A percentile compares a stretch with the other conserved stretches of the same genome.
Conservation (phyloP, 2,888 invertebrate species). For the Lithophane leautieri region DNA sequence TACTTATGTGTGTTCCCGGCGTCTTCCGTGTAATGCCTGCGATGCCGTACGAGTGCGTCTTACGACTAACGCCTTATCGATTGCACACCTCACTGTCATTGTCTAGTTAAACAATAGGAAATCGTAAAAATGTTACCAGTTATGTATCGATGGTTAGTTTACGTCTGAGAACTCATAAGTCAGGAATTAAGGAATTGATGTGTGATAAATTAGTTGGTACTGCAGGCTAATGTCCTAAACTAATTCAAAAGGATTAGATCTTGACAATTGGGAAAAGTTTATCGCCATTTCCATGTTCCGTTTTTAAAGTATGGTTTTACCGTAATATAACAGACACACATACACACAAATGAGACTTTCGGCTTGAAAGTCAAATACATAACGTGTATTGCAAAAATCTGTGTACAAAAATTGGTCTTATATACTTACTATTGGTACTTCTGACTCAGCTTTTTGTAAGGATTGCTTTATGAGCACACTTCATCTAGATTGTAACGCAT, state of each 20-base stretch:
- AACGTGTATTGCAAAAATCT: neutral
- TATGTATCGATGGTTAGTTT: constrained; percentile 2
- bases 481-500: neutral
- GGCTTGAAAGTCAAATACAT: neutral
- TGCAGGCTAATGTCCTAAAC: neutral
- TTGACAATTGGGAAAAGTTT: neutral
- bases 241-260: neutral
- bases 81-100: constrained; percentile 64
- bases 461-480: neutral
- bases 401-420: neutral
- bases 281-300: neutral
- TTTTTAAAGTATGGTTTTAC: neutral
- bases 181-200: neutral
- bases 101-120: constrained; percentile 54
- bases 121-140: constrained; percentile 47
- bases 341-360: neutral
- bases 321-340: neutral
- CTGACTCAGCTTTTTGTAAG: too few species aligned
- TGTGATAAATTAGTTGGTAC: neutral
- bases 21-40: constrained; percentile 59
- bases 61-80: constrained; percentile 56
- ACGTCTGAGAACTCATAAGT: neutral
- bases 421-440: neutral
- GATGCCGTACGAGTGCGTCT: constrained; percentile 67
- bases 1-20: constrained; percentile 45